Evolutionary conservation across 1,140 invertebrate species (phyloP), one percentile per base, ranked within the genome.

Genomic region (Bathynomus jamesi): DNA sequence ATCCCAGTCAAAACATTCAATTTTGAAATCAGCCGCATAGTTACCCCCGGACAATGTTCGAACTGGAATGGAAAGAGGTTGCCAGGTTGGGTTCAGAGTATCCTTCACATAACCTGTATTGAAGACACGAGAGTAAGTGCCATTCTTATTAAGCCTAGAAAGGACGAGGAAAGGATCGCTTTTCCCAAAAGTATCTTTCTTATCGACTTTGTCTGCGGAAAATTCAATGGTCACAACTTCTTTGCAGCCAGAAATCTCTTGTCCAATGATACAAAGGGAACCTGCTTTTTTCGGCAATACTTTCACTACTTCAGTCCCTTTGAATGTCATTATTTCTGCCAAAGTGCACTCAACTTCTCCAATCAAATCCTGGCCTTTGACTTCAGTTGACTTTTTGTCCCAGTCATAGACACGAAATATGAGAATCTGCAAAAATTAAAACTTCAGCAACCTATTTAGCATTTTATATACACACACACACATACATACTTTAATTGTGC

Each of bases 101-200:
- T 83, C 83, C 74, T 85, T 86, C 13, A 86, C 84, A 1, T 84
- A 81, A 78, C 86, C 85, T 21, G 85, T 86, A 79, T 84, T 81
- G 75, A 86, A 83, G 31, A 86, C 85, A n/a, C 85, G 79, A 25
- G 84, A 82, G 74, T 79, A 85, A 11, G 84, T 83, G 69, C 80
- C 80, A 78, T 85, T 83, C 65, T 85, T 84, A 77, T 84, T 83
- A n/a, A 79, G 75, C 69, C 83, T 79, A 67, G 81, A 82, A 76
- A 87, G 84, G 28, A 83, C 80, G 24, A 87, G 75, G 78, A 85
- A 87, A 4, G 86, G 85, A 78, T 86, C 85, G 30, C 83, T 84
- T 78, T 86, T 85, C 60, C 85, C 84, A 78, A 87, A 85, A 62
- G 83, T 84, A 76, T 85, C 84, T 74, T 85, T 86, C 76, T 86